Conservation (phyloP, 92 coral and sea anemone species). For the Desmophyllum pertusum region DNA sequence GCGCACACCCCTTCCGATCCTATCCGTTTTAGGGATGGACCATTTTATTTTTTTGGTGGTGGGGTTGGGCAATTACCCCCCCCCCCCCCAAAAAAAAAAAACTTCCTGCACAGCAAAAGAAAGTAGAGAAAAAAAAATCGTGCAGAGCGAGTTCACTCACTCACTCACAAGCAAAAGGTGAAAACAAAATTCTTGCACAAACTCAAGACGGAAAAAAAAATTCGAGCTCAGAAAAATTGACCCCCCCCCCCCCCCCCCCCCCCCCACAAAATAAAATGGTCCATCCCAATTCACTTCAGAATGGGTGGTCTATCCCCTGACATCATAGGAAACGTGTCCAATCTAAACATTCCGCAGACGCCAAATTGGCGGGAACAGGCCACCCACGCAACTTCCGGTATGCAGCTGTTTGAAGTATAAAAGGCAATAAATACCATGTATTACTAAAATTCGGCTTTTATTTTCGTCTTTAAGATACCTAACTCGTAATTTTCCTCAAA, state of each 20-base stretch:
- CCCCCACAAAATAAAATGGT: too few relatives aligned
- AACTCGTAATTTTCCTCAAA: neutral
- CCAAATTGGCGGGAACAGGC: conserved; percentile 59
- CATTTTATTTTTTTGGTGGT: too few relatives aligned
- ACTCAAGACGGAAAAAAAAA: too few relatives aligned
- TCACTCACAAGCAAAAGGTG: too few relatives aligned
- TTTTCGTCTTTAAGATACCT: neutral
- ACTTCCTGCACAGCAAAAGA: too few relatives aligned
- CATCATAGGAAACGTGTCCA: conserved; percentile 50
- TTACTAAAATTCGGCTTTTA: neutral
- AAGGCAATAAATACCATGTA: neutral
- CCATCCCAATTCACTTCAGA: neutral
- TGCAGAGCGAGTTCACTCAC: too few relatives aligned
- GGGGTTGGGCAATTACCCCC: too few relatives aligned
- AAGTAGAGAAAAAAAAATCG: too few relatives aligned
- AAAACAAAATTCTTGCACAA: too few relatives aligned
- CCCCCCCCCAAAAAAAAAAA: too few relatives aligned
- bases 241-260: too few relatives aligned
- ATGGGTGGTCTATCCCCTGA: conserved; percentile 49
- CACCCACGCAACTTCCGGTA: conserved; percentile 56
- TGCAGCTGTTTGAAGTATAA: conserved; percentile 15
- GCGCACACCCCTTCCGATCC: conserved; percentile 18
- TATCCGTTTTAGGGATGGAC: conserved; percentile 29
- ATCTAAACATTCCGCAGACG: conserved; percentile 58
- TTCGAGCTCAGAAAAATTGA: too few relatives aligned